Evolutionary conservation across 1,140 invertebrate genomes (phyloP).

Genomic region (Drosophila sechellia): DNA sequence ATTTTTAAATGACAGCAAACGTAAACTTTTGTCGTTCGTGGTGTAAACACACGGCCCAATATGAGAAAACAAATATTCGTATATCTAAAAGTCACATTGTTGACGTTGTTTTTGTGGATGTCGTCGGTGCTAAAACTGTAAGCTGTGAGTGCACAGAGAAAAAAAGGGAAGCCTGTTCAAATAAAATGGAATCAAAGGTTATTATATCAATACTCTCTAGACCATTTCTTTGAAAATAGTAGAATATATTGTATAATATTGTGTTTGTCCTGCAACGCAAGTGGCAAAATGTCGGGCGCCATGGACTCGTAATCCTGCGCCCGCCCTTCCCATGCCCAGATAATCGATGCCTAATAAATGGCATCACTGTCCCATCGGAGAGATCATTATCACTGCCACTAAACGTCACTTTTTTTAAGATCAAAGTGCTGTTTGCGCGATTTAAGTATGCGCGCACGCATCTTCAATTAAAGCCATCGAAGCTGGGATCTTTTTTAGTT

Average conservation of each 20-base stretch:
- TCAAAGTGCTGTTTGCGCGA: conserved; percentile 83
- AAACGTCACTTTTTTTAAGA: conserved; percentile 84
- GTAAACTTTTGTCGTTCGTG: conserved; percentile 12
- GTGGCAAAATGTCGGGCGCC: not conserved
- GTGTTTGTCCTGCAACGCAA: not conserved
- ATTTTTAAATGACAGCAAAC: conserved; percentile 14
- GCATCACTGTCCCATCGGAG: conserved; percentile 79
- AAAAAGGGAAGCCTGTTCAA: not conserved
- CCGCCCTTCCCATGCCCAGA: conserved; percentile 6
- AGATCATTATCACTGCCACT: conserved; percentile 84
- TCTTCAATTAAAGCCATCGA: conserved; percentile 82
- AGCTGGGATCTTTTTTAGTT: conserved; percentile 1
- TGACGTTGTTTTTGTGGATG: conserved; percentile 2
- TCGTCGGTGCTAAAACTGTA: conserved; percentile 7
- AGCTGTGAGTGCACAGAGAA: not conserved
- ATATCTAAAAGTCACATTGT: conserved; percentile 12
- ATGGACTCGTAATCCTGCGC: not conserved
- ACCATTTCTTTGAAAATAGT: too few relatives aligned
- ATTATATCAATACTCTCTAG: too few relatives aligned
- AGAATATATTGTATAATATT: not conserved
- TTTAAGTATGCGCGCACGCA: conserved; percentile 80
- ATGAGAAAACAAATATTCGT: conserved; percentile 14
- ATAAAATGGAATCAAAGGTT: too few relatives aligned
- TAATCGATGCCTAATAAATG: conserved; percentile 79
- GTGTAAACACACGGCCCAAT: conserved; percentile 7